Conservation (phyloP, 1,140 invertebrate genomes). For the Drosophila nasuta region DNA sequence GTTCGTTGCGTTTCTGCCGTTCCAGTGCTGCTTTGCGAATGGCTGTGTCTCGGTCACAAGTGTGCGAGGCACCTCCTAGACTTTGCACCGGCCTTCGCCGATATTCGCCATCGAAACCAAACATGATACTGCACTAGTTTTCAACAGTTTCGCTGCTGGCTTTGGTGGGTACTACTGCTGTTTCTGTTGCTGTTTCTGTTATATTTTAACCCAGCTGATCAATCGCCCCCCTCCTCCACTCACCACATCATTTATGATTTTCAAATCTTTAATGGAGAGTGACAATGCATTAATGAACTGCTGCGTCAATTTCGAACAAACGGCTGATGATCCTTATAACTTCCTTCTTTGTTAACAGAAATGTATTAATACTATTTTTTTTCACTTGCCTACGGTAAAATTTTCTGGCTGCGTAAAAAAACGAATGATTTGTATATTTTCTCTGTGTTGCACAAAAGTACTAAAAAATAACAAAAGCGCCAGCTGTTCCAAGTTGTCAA, state of each 20-base stretch:
- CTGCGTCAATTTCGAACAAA: neutral
- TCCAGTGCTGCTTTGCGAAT: conserved; percentile 91
- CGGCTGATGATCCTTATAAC: neutral
- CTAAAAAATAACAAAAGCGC: conserved; percentile 41
- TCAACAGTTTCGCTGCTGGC: conserved; percentile 11
- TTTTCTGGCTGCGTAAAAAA: conserved; percentile 53
- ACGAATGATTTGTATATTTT: conserved; percentile 59
- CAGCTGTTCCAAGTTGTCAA: conserved; percentile 37
- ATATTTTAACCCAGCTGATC: conserved; percentile 50
- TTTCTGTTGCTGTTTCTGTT: conserved; percentile 16
- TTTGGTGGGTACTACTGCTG: neutral
- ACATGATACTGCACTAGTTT: conserved; percentile 85
- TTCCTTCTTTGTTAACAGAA: conserved; percentile 3
- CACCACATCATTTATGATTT: conserved; percentile 44
- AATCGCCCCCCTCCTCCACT: conserved; percentile 21
- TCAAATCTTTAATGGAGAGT: neutral
- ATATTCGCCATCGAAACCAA: conserved; percentile 97
- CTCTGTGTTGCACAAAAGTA: conserved; percentile 24
- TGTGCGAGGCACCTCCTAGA: conserved; percentile 91
- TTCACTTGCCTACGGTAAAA: conserved; percentile 38
- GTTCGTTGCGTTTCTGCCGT: conserved; percentile 93
- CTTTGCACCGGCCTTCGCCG: conserved; percentile 94
- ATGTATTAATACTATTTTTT: conserved; percentile 18
- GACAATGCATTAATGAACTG: neutral
- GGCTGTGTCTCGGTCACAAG: conserved; percentile 91